Conservation (phyloP, 2,113 vertebrate species). For the Lepidiolamprologus cunningtoni region DNA sequence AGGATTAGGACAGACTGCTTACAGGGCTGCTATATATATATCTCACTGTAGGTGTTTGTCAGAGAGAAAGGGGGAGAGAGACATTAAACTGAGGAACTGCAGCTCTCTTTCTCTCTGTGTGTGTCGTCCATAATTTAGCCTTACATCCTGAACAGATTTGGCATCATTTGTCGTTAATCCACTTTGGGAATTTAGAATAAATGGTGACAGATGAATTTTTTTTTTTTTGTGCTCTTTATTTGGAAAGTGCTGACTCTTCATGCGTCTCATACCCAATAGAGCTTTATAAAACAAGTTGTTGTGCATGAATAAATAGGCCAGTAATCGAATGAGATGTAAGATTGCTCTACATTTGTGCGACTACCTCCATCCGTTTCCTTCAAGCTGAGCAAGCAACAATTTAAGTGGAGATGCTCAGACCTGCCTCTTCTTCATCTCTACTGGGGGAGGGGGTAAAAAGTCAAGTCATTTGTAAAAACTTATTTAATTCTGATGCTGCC, state of each 20-base stretch:
- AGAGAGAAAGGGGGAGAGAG: not conserved
- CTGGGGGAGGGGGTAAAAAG: not conserved
- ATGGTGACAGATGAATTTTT: not conserved
- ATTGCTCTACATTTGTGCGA: not conserved
- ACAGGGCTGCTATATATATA: not conserved
- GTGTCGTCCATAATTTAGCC: not conserved
- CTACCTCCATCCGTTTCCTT: not conserved
- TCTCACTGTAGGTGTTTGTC: not conserved
- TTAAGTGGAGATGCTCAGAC: not conserved
- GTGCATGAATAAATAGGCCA: not conserved
- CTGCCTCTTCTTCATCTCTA: not conserved
- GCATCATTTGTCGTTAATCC: not conserved
- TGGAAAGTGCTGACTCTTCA: not conserved
- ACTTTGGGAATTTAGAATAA: not conserved
- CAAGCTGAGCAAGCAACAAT: not conserved
- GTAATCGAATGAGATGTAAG: not conserved
- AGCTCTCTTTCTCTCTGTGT: not conserved
- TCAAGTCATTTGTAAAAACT: not conserved
- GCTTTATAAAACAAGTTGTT: not conserved
- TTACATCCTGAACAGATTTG: not conserved
- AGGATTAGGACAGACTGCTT: slow-evolving; percentile 3
- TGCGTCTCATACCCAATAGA: not conserved
- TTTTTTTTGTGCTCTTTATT: not conserved
- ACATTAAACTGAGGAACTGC: not conserved
- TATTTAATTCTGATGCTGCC: not conserved